Evolutionary conservation across 2,113 vertebrate species (phyloP), one percentile per base, ranked within the genome.

Genomic region (Dendrocopos noguchii): DNA sequence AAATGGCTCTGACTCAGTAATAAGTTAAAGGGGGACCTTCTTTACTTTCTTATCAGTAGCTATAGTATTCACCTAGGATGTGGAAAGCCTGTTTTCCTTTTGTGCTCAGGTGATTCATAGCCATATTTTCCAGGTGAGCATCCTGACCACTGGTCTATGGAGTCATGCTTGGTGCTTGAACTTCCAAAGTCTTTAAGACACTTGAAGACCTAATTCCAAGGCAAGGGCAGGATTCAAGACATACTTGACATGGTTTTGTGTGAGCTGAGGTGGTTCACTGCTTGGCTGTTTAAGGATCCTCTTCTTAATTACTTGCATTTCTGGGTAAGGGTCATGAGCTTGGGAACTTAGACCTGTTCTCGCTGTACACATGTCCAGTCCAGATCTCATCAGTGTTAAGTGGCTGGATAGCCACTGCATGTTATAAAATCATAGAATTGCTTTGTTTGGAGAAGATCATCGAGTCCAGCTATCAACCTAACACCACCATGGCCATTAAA

Each of bases 121-220:
- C 81, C 90, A 87, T 94, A 31, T 64, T 59, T 95, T 96, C 94
- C 93, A 91, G 67, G 8, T 92, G 94, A 92, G 52, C 59, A 39
- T 84, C 71, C 55, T 29, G 20, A 76, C 80, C 3, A 3, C 33
- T 68, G 89, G 27, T 29, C 28, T 19, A 1, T 12, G 59, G 18
- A 75, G 33, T 88, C 63, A 65, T 46, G 2, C 66, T 53, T 61
- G 17, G 70, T 61, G 28, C 84, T 91, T 84, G 81, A 60, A 59
- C 74, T 66, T 76, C 59, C 2, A 0, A 28, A 25, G 8, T 6
- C 33, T 21, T 79, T 8, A 18, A 79, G 61, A 52, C 6, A 9
- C 53, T 7, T 60, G 66, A 7, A 3, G 7, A 29, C 85, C 60
- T 34, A 79, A 92, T 95, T 92, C 74, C 55, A 73, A 87, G 46